A percentile compares a stretch with the other conserved stretches of the same genome.
Evolutionary conservation across 2,888 invertebrate genomes (phyloP).

Genomic region (Meganola albula): DNA sequence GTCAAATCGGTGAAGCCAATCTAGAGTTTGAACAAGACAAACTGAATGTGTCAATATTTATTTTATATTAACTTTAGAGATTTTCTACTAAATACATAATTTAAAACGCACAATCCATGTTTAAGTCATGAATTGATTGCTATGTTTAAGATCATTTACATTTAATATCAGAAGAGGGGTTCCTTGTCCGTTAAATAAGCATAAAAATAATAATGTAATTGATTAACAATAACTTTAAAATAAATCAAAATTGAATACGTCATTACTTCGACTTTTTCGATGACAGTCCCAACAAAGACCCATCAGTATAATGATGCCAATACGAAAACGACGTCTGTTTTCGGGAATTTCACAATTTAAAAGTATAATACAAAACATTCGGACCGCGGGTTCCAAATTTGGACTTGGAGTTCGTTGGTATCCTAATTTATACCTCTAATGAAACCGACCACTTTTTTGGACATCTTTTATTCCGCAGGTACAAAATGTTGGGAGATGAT

Average conservation of each 20-base stretch:
- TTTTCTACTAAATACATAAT: too few relatives aligned
- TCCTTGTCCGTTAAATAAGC: not conserved
- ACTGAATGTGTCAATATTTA: too few relatives aligned
- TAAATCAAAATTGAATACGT: conserved; percentile 11
- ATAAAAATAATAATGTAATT: conserved; percentile 11
- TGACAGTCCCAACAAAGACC: conserved; percentile 36
- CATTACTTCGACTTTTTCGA: conserved; percentile 21
- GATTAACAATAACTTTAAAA: conserved; percentile 6
- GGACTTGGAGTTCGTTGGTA: conserved; percentile 47
- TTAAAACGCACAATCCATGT: too few relatives aligned
- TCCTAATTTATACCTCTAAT: conserved; percentile 67
- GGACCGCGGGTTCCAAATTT: conserved; percentile 40
- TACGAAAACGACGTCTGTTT: conserved; percentile 42
- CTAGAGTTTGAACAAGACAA: too few relatives aligned
- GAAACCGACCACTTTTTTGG: conserved; percentile 55
- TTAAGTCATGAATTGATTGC: too few relatives aligned
- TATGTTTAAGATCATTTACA: too few relatives aligned
- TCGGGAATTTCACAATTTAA: conserved; percentile 54
- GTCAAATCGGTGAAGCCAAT: too few relatives aligned
- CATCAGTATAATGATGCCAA: conserved; percentile 48
- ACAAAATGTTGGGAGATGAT: conserved; percentile 47
- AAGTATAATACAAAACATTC: conserved; percentile 63
- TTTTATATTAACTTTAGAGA: too few relatives aligned
- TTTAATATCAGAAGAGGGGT: too few relatives aligned
- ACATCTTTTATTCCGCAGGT: conserved; percentile 50